Percentiles rank a stretch among this genome's conserved stretches.
phyloP scores from a whole-genome alignment of 2,888 invertebrate species.

The Seira musarum region DNA sequence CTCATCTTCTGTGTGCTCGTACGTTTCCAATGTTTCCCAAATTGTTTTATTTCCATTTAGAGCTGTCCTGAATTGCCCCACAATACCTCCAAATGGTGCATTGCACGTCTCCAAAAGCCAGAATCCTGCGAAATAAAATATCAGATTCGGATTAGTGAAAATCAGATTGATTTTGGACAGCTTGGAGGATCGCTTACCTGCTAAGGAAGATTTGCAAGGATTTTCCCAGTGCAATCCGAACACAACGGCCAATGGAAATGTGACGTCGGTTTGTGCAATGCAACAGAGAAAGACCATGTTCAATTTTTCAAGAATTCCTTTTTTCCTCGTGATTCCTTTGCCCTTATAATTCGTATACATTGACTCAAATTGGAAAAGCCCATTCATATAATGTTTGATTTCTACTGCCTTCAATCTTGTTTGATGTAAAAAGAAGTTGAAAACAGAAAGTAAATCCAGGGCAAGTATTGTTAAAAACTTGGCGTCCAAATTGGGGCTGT shows the following conservation, averaged over 20 bases:
- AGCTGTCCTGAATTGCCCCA: neutral
- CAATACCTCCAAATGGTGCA: neutral
- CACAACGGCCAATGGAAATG: neutral
- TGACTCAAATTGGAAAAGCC: neutral
- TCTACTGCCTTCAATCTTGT: neutral
- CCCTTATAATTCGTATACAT: too few relatives aligned
- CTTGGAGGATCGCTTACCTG: too few relatives aligned
- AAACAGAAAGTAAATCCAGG: neutral
- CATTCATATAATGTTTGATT: neutral
- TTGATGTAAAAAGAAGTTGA: neutral
- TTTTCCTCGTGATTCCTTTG: neutral
- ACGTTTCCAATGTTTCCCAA: neutral
- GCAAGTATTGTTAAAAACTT: neutral
- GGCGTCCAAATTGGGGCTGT: neutral
- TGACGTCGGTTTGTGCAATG: neutral
- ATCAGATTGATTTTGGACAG: too few relatives aligned
- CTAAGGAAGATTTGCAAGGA: neutral
- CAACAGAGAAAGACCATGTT: neutral
- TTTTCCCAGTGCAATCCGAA: neutral
- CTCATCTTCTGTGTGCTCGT: neutral
- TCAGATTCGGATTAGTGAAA: neutral
- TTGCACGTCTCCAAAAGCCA: neutral
- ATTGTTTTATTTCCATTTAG: neutral
- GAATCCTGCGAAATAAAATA: too few relatives aligned
- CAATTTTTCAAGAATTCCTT: neutral